Conservation (phyloP, 2,113 vertebrate genomes). For the Pluvialis apricaria region DNA sequence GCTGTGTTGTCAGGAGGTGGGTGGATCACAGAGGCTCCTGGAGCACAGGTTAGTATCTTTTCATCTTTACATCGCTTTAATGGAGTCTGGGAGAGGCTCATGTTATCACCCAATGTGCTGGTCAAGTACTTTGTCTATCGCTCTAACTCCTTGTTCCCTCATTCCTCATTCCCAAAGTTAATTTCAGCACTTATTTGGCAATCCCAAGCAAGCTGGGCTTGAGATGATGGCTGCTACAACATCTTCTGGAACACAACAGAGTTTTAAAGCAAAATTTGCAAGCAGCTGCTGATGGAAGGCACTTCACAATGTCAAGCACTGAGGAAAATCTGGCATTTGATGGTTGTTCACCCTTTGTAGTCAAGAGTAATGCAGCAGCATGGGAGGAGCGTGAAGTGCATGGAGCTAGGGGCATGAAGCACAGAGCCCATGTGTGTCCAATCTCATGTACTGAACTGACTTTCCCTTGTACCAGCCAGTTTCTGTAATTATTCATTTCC, state of each 20-base stretch:
- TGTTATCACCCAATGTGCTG: rapidly evolving
- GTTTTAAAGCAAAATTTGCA: background rate
- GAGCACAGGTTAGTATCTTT: background rate
- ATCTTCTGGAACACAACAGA: background rate
- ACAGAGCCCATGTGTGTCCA: rapidly evolving
- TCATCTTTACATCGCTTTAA: background rate
- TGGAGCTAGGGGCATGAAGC: background rate
- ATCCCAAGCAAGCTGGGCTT: background rate
- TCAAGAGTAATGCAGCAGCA: rapidly evolving
- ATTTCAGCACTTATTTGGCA: rapidly evolving
- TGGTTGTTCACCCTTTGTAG: background rate
- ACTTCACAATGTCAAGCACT: background rate
- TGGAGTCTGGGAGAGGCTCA: background rate
- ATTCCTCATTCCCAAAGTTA: background rate
- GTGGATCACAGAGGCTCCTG: rapidly evolving
- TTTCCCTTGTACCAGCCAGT: background rate
- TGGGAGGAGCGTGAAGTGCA: background rate
- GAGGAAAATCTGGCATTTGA: background rate
- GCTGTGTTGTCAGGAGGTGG: background rate
- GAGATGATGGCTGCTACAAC: background rate
- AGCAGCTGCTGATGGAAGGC: background rate
- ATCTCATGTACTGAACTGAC: background rate
- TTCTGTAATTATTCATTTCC: background rate
- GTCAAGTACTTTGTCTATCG: background rate
- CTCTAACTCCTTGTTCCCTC: background rate